phyloP scores from a whole-genome alignment of 2,113 vertebrate species.

The Gobio gobio region DNA sequence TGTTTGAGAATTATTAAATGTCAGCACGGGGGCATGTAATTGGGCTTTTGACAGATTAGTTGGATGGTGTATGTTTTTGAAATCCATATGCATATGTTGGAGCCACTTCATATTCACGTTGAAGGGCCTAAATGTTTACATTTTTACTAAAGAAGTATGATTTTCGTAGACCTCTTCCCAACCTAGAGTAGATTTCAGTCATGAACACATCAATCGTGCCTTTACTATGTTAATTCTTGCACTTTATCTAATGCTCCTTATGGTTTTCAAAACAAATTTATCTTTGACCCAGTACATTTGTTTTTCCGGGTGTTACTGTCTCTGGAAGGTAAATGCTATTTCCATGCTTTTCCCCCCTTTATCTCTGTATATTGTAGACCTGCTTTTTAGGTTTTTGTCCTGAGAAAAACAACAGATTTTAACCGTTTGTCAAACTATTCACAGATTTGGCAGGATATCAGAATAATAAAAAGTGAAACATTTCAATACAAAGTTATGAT shows the following conservation, averaged over 20 bases:
- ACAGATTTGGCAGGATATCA: background rate
- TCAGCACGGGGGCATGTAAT: constrained; percentile 69
- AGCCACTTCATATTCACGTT: background rate
- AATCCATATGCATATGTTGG: background rate
- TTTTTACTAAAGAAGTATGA: background rate
- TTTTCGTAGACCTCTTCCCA: background rate
- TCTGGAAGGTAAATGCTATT: background rate
- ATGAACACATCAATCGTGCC: background rate
- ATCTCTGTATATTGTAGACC: background rate
- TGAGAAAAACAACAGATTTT: background rate
- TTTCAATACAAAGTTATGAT: background rate
- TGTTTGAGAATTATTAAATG: constrained; percentile 73
- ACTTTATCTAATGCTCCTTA: constrained; percentile 4
- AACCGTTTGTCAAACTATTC: background rate
- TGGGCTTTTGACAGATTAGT: constrained; percentile 68
- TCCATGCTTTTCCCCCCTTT: background rate
- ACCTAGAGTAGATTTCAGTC: background rate
- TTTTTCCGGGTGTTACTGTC: background rate
- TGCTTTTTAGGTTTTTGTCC: background rate
- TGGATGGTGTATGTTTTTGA: constrained; percentile 43
- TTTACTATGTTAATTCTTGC: background rate
- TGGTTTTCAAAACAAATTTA: background rate
- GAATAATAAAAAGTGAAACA: background rate
- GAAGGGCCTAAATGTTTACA: background rate
- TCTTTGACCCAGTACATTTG: background rate